Percentiles rank a stretch among this genome's conserved stretches.
Evolutionary conservation across 2,888 invertebrate genomes (phyloP).

Genomic region (Melinaea menophilus): DNA sequence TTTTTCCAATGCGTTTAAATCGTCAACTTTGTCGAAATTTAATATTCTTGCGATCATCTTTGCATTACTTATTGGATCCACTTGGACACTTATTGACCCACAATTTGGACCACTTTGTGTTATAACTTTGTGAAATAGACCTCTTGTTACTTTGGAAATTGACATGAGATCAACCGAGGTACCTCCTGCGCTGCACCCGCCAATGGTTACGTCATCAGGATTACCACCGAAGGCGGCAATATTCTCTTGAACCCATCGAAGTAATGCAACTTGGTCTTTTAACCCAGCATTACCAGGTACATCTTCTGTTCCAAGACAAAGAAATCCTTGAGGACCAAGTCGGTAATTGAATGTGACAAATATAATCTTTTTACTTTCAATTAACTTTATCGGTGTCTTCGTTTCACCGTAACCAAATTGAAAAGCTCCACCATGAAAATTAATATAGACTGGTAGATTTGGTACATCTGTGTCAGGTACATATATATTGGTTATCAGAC

Average conservation of each 20-base stretch:
- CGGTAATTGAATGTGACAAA: constrained; percentile 50
- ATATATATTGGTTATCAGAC: constrained; percentile 35
- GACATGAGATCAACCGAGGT: constrained; percentile 45
- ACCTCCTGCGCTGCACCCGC: constrained; percentile 49
- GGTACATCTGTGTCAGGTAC: constrained; percentile 32
- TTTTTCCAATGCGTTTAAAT: constrained; percentile 42
- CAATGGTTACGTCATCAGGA: constrained; percentile 49
- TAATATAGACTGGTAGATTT: constrained; percentile 51
- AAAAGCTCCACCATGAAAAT: constrained; percentile 62
- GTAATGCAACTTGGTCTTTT: constrained; percentile 52
- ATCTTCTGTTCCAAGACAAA: constrained; percentile 51
- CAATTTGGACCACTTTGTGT: constrained; percentile 46
- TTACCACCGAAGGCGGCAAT: constrained; percentile 53
- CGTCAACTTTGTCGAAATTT: constrained; percentile 39
- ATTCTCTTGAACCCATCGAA: constrained; percentile 40
- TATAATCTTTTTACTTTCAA: constrained; percentile 41
- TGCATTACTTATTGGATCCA: constrained; percentile 46
- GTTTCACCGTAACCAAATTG: constrained; percentile 47
- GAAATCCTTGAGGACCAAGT: constrained; percentile 43
- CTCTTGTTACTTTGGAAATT: constrained; percentile 42
- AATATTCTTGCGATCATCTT: constrained; percentile 40
- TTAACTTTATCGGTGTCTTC: constrained; percentile 30
- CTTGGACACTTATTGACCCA: constrained; percentile 39
- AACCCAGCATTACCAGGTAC: constrained; percentile 56
- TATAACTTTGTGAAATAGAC: constrained; percentile 49